A percentile compares a stretch with the other conserved stretches of the same genome.
Evolutionary conservation across 1,140 invertebrate species (phyloP).

Genomic region (Drosophila sp.): DNA sequence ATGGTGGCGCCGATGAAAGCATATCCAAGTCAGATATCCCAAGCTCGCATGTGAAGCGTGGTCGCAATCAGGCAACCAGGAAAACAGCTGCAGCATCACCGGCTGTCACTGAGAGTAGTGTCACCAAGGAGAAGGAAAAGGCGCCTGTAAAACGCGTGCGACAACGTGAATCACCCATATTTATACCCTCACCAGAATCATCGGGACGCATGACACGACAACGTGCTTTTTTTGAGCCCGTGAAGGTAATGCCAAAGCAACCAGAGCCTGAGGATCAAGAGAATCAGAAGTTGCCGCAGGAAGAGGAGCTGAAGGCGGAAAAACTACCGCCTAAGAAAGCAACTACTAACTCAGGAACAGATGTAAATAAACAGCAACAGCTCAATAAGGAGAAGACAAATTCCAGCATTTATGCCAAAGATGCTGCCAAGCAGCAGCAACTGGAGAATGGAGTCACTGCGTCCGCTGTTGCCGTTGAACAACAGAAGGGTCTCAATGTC

Average conservation of each 20-base stretch:
- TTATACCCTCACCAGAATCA: slow-evolving; percentile 80
- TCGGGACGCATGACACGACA: slow-evolving; percentile 81
- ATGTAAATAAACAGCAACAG: slow-evolving; percentile 39
- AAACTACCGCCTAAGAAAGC: slow-evolving; percentile 7
- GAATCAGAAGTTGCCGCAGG: slow-evolving; percentile 15
- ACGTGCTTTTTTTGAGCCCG: slow-evolving; percentile 81
- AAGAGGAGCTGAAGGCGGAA: slow-evolving; percentile 28
- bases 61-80: slow-evolving; percentile 45
- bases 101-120: slow-evolving; percentile 16
- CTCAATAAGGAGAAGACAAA: slow-evolving; percentile 71
- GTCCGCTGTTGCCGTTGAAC: slow-evolving; percentile 15
- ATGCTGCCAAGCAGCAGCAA: slow-evolving; percentile 72
- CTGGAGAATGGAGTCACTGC: slow-evolving; percentile 64
- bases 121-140: slow-evolving; percentile 49
- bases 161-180: slow-evolving; percentile 80
- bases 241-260: slow-evolving; percentile 71
- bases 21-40: slow-evolving; percentile 52
- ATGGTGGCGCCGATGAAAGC: slow-evolving; percentile 57
- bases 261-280: neutral
- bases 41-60: slow-evolving; percentile 43
- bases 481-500: slow-evolving; percentile 69
- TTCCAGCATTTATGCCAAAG: slow-evolving; percentile 81
- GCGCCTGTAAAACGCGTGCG: slow-evolving; percentile 66
- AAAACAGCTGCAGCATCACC: slow-evolving; percentile 40
- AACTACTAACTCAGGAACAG: slow-evolving; percentile 8